Evolutionary conservation across 2,888 invertebrate genomes (phyloP).

Genomic region (Cephus spinipes): DNA sequence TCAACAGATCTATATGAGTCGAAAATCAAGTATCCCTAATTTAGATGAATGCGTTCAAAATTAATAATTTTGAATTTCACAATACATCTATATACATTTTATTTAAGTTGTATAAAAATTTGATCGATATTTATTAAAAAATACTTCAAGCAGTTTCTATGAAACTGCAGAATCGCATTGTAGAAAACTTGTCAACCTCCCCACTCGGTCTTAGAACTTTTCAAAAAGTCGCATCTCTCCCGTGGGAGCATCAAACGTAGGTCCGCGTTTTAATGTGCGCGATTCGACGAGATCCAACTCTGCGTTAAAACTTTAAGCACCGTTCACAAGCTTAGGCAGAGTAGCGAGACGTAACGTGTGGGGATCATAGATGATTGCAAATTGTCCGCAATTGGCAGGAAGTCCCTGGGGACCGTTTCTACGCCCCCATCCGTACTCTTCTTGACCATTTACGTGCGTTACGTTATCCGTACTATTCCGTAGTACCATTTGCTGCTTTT

Average conservation of each 20-base stretch:
- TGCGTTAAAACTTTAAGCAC: slow-evolving; percentile 48
- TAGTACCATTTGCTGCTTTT: neutral
- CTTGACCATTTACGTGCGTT: slow-evolving; percentile 43
- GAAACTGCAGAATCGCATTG: neutral
- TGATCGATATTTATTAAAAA: neutral
- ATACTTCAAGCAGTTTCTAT: neutral
- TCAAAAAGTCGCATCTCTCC: neutral
- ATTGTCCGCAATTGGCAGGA: slow-evolving; percentile 66
- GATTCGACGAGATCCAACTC: slow-evolving; percentile 30
- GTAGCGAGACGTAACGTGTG: slow-evolving; percentile 50
- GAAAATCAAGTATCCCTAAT: neutral
- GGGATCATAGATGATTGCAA: slow-evolving; percentile 65
- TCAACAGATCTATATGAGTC: neutral
- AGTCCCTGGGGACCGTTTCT: slow-evolving; percentile 59
- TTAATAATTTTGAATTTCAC: neutral
- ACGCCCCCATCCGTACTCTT: slow-evolving; percentile 53
- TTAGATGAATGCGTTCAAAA: neutral
- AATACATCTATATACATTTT: neutral
- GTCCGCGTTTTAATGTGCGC: slow-evolving; percentile 33
- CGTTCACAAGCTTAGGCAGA: slow-evolving; percentile 35
- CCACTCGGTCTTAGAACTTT: neutral
- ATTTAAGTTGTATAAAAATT: neutral
- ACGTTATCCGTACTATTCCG: slow-evolving; percentile 16
- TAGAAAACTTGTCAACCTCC: neutral
- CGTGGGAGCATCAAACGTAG: neutral